phyloP scores from a whole-genome alignment of 35 echinoderm and acorn worm species.

The Chiridota heheva region DNA sequence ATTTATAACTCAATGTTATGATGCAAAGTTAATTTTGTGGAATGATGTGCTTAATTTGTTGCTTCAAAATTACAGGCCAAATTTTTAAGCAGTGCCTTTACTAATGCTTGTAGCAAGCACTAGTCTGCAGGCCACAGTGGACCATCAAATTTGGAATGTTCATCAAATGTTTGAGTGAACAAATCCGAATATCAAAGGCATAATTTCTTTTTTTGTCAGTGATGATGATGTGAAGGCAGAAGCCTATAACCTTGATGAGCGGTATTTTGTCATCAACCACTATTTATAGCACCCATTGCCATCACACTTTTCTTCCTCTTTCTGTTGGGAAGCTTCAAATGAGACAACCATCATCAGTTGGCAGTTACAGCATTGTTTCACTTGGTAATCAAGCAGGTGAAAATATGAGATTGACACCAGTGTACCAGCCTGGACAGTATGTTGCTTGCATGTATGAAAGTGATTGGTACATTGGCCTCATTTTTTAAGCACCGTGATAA shows the following conservation, averaged over 20 bases:
- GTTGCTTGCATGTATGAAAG: constrained; percentile 16
- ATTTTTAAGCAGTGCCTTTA: too few species aligned
- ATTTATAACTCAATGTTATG: too few species aligned
- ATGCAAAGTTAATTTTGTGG: too few species aligned
- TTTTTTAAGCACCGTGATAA: too few species aligned
- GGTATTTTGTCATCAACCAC: constrained; percentile 24
- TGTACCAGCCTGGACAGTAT: too few species aligned
- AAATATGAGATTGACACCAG: background rate
- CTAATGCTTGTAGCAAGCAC: constrained; percentile 45
- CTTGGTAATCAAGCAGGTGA: background rate
- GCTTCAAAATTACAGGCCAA: too few species aligned
- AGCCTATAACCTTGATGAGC: constrained; percentile 6
- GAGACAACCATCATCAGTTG: background rate
- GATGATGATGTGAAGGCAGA: background rate
- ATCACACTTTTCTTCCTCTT: constrained; percentile 31
- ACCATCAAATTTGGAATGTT: constrained; percentile 27
- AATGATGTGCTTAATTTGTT: too few species aligned
- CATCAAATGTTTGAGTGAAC: constrained; percentile 13
- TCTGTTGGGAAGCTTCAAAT: background rate
- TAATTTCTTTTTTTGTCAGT: constrained; percentile 35
- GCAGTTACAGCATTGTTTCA: background rate
- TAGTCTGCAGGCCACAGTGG: constrained; percentile 12
- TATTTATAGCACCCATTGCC: constrained; percentile 10
- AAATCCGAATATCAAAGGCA: background rate
- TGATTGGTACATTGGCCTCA: constrained; percentile 6